phyloP scores from a whole-genome alignment of 2,113 vertebrate genomes.

The Cynoglossus semilaevis region DNA sequence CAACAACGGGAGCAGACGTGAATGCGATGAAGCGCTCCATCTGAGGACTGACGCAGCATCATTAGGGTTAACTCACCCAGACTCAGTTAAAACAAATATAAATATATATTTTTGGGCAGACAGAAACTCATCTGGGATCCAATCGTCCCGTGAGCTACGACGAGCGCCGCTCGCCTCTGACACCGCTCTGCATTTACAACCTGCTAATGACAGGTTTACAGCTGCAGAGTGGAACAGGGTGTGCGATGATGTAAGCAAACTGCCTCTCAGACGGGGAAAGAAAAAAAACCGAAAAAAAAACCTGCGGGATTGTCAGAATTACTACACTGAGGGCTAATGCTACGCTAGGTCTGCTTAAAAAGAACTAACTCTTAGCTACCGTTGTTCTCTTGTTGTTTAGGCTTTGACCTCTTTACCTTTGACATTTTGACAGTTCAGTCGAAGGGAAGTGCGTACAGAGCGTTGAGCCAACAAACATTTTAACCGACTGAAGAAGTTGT shows the following conservation, averaged over 20 bases:
- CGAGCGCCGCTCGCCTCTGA: constrained; percentile 17
- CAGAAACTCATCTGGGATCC: constrained; percentile 10
- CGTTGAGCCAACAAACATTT: neutral
- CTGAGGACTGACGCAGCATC: neutral
- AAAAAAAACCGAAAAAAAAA: neutral
- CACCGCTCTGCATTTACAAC: neutral
- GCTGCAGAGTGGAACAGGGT: constrained; percentile 20
- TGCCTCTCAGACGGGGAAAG: constrained; percentile 6
- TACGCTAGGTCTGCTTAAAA: neutral
- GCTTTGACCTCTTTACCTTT: neutral
- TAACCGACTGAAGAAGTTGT: neutral
- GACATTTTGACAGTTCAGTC: neutral
- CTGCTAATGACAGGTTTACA: constrained; percentile 35
- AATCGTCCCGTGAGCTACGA: neutral
- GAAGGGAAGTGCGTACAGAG: neutral
- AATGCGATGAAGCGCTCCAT: too few relatives aligned
- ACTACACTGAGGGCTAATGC: too few relatives aligned
- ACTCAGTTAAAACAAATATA: neutral
- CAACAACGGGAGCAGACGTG: too few relatives aligned
- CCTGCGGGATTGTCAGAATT: neutral
- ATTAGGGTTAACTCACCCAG: neutral
- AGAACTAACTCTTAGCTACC: neutral
- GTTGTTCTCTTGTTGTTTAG: neutral
- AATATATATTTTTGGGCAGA: constrained; percentile 24
- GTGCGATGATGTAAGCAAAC: constrained; percentile 13